Conservation (phyloP, 1,140 invertebrate species). For the Plectrocnemia conspersa region DNA sequence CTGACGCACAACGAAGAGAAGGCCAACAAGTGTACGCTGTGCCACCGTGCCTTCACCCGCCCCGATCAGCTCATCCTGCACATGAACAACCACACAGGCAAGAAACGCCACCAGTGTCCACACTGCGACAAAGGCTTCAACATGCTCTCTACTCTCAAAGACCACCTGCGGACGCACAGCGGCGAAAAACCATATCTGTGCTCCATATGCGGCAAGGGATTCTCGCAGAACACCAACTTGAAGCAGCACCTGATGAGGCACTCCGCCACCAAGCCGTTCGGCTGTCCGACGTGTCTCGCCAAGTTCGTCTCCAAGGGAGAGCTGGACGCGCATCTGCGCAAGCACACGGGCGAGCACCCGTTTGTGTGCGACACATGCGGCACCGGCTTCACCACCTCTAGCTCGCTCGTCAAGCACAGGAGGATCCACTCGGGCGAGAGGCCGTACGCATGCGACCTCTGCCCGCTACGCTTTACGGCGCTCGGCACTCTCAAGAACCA, state of each 20-base stretch:
- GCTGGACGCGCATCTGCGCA: constrained; percentile 49
- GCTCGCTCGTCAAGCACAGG: constrained; percentile 52
- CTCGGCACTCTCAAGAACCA: constrained; percentile 55
- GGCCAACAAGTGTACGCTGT: constrained; percentile 31
- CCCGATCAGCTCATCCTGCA: constrained; percentile 32
- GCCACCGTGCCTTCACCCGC: constrained; percentile 28
- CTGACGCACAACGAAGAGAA: constrained; percentile 36
- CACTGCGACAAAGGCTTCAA: constrained; percentile 39
- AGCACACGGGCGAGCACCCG: constrained; percentile 56
- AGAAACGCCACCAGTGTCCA: constrained; percentile 30
- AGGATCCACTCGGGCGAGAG: constrained; percentile 68
- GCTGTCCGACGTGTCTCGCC: constrained; percentile 39
- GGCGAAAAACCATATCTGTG: constrained; percentile 46
- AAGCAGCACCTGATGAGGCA: constrained; percentile 45
- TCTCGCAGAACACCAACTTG: constrained; percentile 45
- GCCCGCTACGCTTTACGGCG: constrained; percentile 66
- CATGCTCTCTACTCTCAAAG: constrained; percentile 44
- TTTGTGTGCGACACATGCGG: constrained; percentile 63
- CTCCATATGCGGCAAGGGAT: constrained; percentile 43
- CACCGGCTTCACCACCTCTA: constrained; percentile 65
- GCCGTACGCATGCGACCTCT: constrained; percentile 78
- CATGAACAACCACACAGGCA: constrained; percentile 34
- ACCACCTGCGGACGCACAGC: constrained; percentile 45
- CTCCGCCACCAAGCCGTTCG: constrained; percentile 42
- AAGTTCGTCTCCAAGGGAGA: constrained; percentile 43